A percentile compares a stretch with the other conserved stretches of the same genome.
phyloP scores from a whole-genome alignment of 1,140 invertebrate species.

The Bombus haemorrhoidalis region DNA sequence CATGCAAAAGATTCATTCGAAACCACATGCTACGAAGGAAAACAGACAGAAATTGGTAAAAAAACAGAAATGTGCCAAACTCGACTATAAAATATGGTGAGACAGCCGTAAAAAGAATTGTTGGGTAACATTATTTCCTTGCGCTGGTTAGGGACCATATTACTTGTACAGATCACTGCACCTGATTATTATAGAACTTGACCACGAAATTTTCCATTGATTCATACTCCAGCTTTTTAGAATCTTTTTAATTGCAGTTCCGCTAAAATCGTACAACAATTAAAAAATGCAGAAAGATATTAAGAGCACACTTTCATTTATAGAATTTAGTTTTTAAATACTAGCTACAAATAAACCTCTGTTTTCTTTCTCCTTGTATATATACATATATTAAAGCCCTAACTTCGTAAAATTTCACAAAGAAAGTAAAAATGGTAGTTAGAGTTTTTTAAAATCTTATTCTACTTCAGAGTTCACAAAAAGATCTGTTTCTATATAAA shows the following conservation, averaged over 20 bases:
- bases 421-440: no score
- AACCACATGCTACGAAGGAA: neutral
- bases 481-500: no score
- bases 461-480: no score
- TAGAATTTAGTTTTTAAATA: neutral
- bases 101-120: neutral
- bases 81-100: neutral
- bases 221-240: neutral
- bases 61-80: neutral
- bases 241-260: no score
- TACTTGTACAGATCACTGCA: neutral
- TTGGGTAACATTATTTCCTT: no score
- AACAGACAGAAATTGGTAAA: neutral
- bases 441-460: no score
- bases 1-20: neutral
- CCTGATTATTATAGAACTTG: neutral
- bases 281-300: no score
- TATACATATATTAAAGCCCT: no score
- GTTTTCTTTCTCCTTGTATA: neutral
- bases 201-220: neutral
- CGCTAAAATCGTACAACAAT: no score
- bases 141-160: neutral
- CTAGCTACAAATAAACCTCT: neutral
- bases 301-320: neutral
- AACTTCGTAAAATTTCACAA: neutral